phyloP scores from a whole-genome alignment of 2,888 invertebrate species.

The Anthophora plumipes region DNA sequence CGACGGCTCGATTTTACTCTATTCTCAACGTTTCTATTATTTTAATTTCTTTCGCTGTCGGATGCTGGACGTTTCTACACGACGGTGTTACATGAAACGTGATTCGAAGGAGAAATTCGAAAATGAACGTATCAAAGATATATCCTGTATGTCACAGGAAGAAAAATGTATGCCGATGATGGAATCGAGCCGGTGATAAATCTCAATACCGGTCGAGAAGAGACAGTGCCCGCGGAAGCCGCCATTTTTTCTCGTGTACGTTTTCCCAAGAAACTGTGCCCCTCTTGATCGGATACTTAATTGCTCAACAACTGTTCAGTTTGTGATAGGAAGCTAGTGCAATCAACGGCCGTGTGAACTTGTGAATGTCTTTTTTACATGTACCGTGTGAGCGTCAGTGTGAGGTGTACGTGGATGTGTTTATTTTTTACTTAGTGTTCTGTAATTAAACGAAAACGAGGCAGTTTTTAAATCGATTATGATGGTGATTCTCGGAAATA shows the following conservation, averaged over 20 bases:
- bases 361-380: slow-evolving; percentile 38
- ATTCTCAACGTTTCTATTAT: not conserved
- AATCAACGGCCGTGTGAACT: slow-evolving; percentile 53
- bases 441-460: not conserved
- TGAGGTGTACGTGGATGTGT: slow-evolving; percentile 62
- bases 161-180: slow-evolving; percentile 5
- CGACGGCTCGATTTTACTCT: slow-evolving; percentile 3
- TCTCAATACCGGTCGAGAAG: not conserved
- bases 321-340: slow-evolving; percentile 59
- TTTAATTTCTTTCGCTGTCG: not conserved
- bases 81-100: not conserved
- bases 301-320: slow-evolving; percentile 35
- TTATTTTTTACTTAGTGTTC: slow-evolving; percentile 40
- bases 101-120: not conserved
- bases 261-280: slow-evolving; percentile 2
- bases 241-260: slow-evolving; percentile 5
- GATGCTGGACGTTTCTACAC: not conserved
- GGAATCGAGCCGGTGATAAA: slow-evolving; percentile 46
- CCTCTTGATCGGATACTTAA: slow-evolving; percentile 1
- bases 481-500: slow-evolving; percentile 52
- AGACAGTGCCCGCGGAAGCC: slow-evolving; percentile 5
- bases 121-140: slow-evolving; percentile 23
- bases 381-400: slow-evolving; percentile 55
- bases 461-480: slow-evolving; percentile 18
- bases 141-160: not conserved